Conservation (phyloP, 2,113 vertebrate genomes). For the Syngnathus typhle region DNA sequence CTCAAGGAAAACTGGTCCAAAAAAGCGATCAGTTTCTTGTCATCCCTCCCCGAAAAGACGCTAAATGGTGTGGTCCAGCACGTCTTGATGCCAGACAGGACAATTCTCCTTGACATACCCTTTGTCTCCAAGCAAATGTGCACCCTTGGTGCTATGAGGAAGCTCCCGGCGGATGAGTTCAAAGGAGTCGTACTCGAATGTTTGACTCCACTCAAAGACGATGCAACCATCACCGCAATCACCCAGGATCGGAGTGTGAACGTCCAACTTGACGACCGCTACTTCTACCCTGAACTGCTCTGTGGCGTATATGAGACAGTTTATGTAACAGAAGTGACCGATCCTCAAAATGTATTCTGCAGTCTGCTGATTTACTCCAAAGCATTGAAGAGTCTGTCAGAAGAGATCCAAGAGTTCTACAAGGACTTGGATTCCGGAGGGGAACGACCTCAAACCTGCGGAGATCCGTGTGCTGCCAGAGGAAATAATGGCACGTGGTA, state of each 20-base stretch:
- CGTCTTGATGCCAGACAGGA: constrained; percentile 68
- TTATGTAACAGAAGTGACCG: constrained; percentile 73
- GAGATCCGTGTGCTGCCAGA: constrained; percentile 77
- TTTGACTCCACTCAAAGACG: constrained; percentile 27
- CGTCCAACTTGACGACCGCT: constrained; percentile 49
- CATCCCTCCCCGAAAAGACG: constrained; percentile 67
- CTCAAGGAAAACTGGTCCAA: constrained; percentile 58
- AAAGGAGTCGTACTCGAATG: constrained; percentile 42
- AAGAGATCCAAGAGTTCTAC: constrained; percentile 67
- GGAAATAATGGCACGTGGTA: constrained; percentile 78
- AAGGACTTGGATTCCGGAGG: constrained; percentile 37
- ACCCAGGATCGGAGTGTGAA: constrained; percentile 9
- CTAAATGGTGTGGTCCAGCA: constrained; percentile 72
- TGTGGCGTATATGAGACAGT: constrained; percentile 70
- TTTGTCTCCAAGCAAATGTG: constrained; percentile 65
- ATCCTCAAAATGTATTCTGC: constrained; percentile 77
- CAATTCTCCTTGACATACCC: constrained; percentile 74
- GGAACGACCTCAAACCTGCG: constrained; percentile 47
- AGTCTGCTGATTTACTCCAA: constrained; percentile 75
- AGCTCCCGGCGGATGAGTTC: constrained; percentile 54
- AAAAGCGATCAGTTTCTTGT: constrained; percentile 69
- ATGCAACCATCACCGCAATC: not conserved
- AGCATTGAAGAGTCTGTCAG: constrained; percentile 71
- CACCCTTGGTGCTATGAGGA: constrained; percentile 65
- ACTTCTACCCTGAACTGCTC: constrained; percentile 77